Conservation (phyloP, 2,113 vertebrate species). For the Spheniscus mendiculus region DNA sequence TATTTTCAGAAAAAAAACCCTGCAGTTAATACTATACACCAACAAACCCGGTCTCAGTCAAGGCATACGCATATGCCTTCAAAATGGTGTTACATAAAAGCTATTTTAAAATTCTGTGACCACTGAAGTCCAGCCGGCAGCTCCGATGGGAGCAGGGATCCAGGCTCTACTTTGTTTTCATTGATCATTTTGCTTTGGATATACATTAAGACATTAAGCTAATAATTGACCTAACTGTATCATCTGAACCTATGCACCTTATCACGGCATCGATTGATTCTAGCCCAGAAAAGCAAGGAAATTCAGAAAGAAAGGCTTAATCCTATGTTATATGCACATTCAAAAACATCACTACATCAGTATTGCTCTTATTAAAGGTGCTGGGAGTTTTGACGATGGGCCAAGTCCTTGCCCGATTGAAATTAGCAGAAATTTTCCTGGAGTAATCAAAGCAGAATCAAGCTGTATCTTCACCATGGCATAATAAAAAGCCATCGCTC, state of each 20-base stretch:
- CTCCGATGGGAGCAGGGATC: not conserved
- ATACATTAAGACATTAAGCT: not conserved
- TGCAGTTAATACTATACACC: not conserved
- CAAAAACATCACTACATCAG: not conserved
- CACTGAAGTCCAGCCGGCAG: not conserved
- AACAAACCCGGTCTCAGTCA: not conserved
- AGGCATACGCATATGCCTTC: not conserved
- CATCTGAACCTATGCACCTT: not conserved
- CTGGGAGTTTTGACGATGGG: not conserved
- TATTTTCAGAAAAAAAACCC: not conserved
- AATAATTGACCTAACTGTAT: not conserved
- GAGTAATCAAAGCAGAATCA: not conserved
- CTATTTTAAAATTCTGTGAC: not conserved
- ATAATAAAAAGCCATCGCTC: not conserved
- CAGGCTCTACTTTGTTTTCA: not conserved
- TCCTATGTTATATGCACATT: not conserved
- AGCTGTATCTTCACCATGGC: not conserved
- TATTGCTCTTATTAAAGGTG: not conserved
- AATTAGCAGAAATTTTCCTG: not conserved
- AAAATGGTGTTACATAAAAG: not conserved
- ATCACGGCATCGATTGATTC: not conserved
- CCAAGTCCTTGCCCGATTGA: not conserved
- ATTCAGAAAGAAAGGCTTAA: not conserved
- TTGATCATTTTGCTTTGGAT: not conserved
- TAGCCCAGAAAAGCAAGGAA: not conserved